A percentile compares a stretch with the other conserved stretches of the same genome.
phyloP scores from a whole-genome alignment of 2,113 vertebrate genomes.

The Glareola pratincola region DNA sequence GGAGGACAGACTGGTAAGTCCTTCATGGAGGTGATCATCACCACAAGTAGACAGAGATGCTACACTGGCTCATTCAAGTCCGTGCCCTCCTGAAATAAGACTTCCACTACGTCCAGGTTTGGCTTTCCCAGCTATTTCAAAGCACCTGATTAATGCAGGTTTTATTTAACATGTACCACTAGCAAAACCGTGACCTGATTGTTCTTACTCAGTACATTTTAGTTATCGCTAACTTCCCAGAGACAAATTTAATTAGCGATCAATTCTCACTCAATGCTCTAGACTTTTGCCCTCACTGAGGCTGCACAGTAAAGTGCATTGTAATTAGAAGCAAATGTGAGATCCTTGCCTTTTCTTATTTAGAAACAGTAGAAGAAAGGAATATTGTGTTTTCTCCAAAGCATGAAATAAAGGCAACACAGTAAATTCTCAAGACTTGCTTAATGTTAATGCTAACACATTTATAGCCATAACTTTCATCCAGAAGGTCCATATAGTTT shows the following conservation, averaged over 20 bases:
- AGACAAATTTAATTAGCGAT: not conserved
- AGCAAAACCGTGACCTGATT: not conserved
- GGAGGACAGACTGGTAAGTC: not conserved
- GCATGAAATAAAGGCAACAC: not conserved
- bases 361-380: not conserved
- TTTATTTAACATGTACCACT: not conserved
- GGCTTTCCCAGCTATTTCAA: not conserved
- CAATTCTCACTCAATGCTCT: not conserved
- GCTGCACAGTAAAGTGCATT: not conserved
- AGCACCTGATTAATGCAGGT: not conserved
- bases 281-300: not conserved
- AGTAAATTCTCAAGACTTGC: not conserved
- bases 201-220: not conserved
- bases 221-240: not conserved
- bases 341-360: not conserved
- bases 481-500: not conserved
- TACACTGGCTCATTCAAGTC: not conserved
- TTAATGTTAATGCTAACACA: not conserved
- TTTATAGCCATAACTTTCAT: not conserved
- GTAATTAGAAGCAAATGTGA: not conserved
- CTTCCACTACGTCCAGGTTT: fast-evolving
- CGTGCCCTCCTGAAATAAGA: not conserved
- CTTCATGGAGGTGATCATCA: not conserved
- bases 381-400: not conserved
- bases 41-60: not conserved